A percentile compares a stretch with the other conserved stretches of the same genome.
phyloP scores from a whole-genome alignment of 1,140 invertebrate species.

The Ceratosolen solmsi region DNA sequence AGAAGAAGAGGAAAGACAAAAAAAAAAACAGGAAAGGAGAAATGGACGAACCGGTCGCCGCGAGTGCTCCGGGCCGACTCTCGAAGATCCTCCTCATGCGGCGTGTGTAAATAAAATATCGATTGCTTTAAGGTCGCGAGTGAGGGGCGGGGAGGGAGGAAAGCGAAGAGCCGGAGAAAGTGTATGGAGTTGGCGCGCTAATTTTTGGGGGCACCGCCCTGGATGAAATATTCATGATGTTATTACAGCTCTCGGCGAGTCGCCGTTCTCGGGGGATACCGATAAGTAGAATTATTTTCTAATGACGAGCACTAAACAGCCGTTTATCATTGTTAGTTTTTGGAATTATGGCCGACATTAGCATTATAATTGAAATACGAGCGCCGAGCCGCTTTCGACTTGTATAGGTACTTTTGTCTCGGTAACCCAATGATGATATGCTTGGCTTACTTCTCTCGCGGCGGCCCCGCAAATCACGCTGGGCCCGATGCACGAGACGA shows the following conservation, averaged over 20 bases:
- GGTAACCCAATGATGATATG: no score
- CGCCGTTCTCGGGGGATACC: background rate
- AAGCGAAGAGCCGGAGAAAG: background rate
- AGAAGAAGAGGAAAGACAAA: background rate
- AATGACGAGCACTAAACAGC: background rate
- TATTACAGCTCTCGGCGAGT: slow-evolving; percentile 57
- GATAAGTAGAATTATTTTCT: slow-evolving; percentile 36
- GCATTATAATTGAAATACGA: background rate
- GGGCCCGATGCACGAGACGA: no score
- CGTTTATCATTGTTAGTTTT: slow-evolving; percentile 28
- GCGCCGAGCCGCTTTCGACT: background rate
- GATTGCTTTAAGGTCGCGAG: background rate
- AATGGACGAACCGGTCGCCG: slow-evolving; percentile 17
- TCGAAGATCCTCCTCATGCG: background rate
- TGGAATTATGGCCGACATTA: background rate
- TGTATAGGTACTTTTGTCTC: background rate
- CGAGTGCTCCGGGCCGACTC: background rate
- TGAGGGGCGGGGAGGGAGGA: background rate
- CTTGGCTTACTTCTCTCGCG: no score
- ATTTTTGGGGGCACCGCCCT: background rate
- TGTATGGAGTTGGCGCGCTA: slow-evolving; percentile 5
- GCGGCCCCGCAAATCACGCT: no score
- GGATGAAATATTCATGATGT: slow-evolving; percentile 65
- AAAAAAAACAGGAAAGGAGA: background rate
- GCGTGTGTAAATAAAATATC: slow-evolving; percentile 26